phyloP scores from a whole-genome alignment of 2,888 invertebrate genomes.

The Hedya salicella region DNA sequence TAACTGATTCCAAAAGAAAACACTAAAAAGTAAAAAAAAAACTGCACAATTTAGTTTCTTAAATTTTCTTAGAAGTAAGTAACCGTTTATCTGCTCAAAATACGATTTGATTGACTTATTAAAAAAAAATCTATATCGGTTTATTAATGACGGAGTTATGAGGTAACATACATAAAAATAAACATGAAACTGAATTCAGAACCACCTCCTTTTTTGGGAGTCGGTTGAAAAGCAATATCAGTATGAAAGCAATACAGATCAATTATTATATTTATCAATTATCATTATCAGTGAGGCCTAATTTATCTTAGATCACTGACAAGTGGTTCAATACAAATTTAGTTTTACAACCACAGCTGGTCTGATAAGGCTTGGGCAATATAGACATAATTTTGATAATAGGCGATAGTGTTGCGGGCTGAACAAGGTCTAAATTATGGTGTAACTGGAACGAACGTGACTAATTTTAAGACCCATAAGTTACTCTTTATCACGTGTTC shows the following conservation, averaged over 20 bases:
- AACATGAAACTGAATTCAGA: no score
- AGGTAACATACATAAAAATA: no score
- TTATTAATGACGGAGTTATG: no score
- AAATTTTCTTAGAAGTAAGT: no score
- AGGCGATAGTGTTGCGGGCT: conserved; percentile 14
- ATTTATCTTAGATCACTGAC: not conserved
- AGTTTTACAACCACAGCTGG: not conserved
- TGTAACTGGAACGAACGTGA: conserved; percentile 12
- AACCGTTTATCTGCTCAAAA: no score
- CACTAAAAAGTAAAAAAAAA: no score
- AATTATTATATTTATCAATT: no score
- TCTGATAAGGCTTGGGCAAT: conserved; percentile 34
- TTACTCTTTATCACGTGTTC: not conserved
- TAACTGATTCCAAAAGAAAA: no score
- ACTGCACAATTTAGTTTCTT: no score
- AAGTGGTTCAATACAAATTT: conserved; percentile 5
- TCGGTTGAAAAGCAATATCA: not conserved
- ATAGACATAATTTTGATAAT: conserved; percentile 37
- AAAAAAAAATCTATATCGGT: no score
- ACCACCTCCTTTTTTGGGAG: no score
- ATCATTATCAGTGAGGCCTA: conserved; percentile 15
- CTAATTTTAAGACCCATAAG: conserved; percentile 3
- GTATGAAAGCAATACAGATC: not conserved
- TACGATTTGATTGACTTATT: no score
- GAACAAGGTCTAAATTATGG: conserved; percentile 3